These are phyloP conservation scores for Drosophila merina DNA, from an alignment of 2,888 invertebrate species.

Conservation along the genomic window DNA sequence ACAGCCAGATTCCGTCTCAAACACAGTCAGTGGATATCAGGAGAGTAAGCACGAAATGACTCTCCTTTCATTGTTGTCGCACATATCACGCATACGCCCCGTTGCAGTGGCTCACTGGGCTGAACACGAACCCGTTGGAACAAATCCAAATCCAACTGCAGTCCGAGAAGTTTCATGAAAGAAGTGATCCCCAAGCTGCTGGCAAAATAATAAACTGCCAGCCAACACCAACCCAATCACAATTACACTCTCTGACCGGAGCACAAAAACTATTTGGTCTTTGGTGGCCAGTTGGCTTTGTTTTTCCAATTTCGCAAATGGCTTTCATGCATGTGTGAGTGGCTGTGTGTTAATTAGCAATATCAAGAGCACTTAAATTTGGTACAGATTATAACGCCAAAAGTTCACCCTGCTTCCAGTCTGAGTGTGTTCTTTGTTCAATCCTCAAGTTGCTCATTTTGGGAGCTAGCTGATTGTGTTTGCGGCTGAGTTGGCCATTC, in stretches of 20 bases:
- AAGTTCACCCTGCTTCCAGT: conserved; percentile 50
- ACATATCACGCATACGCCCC: conserved; percentile 62
- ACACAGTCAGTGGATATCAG: conserved; percentile 30
- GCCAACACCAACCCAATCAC: conserved; percentile 43
- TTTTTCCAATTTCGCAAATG: conserved; percentile 72
- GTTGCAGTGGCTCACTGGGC: conserved; percentile 42
- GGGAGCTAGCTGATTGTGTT: conserved; percentile 40
- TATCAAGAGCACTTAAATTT: conserved; percentile 72
- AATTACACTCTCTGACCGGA: conserved; percentile 32
- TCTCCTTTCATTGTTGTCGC: conserved; percentile 42
- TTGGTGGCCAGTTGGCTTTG: conserved; percentile 48
- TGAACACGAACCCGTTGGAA: conserved; percentile 30
- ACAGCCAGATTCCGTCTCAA: conserved; percentile 35
- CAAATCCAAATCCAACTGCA: conserved; percentile 37
- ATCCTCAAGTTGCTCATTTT: conserved; percentile 59
- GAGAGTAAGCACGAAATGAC: conserved; percentile 50
- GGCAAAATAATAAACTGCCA: conserved; percentile 63
- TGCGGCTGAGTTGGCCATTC: conserved; percentile 43
- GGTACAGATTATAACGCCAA: conserved; percentile 62
- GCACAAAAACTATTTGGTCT: conserved; percentile 38
- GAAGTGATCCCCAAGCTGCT: conserved; percentile 38
- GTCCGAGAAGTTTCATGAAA: conserved; percentile 13
- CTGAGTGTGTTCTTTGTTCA: conserved; percentile 29
- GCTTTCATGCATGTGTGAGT: conserved; percentile 48
- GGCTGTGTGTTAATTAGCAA: conserved; percentile 70